Percentiles rank a stretch among this genome's conserved stretches.
Conservation (phyloP, 2,888 invertebrate species). For the Xiphydria camelus region DNA sequence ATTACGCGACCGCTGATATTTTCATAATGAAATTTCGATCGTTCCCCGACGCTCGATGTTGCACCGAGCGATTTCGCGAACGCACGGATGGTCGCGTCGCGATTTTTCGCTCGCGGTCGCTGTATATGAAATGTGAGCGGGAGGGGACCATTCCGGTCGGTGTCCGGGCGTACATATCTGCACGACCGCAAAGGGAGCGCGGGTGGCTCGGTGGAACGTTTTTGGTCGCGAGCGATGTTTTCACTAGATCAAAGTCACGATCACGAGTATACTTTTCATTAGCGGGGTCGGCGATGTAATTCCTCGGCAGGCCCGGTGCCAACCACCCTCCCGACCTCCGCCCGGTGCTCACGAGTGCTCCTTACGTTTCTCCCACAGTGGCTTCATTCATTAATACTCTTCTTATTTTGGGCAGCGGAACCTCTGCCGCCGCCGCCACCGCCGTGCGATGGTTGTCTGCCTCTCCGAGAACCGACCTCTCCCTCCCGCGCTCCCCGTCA, state of each 20-base stretch:
- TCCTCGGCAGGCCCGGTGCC: slow-evolving; percentile 23
- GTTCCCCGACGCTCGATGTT: too few relatives aligned
- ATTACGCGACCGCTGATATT: too few relatives aligned
- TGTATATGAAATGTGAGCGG: too few relatives aligned
- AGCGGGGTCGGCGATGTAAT: slow-evolving; percentile 36
- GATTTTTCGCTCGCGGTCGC: too few relatives aligned
- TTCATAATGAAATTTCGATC: too few relatives aligned
- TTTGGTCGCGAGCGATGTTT: slow-evolving; percentile 23
- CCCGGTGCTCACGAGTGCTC: neutral
- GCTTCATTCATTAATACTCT: slow-evolving; percentile 50
- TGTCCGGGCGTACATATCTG: too few relatives aligned
- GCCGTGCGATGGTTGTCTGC: slow-evolving; percentile 21
- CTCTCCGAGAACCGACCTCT: slow-evolving; percentile 21
- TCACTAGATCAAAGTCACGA: slow-evolving; percentile 44
- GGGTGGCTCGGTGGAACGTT: slow-evolving; percentile 12
- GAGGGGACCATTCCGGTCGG: too few relatives aligned
- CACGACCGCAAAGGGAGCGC: too few relatives aligned
- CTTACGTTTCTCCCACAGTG: neutral
- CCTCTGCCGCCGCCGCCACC: slow-evolving; percentile 9
- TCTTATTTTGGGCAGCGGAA: slow-evolving; percentile 47
- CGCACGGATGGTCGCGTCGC: too few relatives aligned
- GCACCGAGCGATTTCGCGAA: too few relatives aligned
- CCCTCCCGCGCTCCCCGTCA: slow-evolving; percentile 23
- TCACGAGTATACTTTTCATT: slow-evolving; percentile 46
- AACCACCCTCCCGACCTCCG: too few relatives aligned